Conservation (phyloP, 2,888 invertebrate species). For the Eremobia ochroleuca region DNA sequence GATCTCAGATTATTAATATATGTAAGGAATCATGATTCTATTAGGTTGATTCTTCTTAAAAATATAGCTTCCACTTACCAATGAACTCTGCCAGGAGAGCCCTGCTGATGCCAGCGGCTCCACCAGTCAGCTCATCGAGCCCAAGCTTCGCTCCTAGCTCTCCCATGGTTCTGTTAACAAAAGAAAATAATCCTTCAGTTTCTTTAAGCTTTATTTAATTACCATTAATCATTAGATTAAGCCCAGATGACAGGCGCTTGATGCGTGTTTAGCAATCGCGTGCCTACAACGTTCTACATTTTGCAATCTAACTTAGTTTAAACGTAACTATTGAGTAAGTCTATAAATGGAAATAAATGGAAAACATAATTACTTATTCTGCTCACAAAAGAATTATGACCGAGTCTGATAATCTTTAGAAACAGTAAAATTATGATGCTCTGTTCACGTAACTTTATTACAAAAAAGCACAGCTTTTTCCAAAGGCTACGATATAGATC, state of each 20-base stretch:
- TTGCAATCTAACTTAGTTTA: slow-evolving; percentile 44
- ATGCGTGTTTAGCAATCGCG: slow-evolving; percentile 43
- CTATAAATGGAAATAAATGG: slow-evolving; percentile 54
- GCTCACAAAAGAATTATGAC: slow-evolving; percentile 31
- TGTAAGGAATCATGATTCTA: background rate
- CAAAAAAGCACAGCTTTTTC: slow-evolving; percentile 40
- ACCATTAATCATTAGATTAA: slow-evolving; percentile 12
- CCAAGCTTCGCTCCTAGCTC: slow-evolving; percentile 93
- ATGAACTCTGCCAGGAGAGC: slow-evolving; percentile 96
- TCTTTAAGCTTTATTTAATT: slow-evolving; percentile 6
- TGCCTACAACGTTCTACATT: slow-evolving; percentile 44
- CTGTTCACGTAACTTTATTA: slow-evolving; percentile 20
- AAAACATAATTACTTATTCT: slow-evolving; percentile 50
- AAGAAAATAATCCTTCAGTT: slow-evolving; percentile 16
- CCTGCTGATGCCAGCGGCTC: slow-evolving; percentile 94
- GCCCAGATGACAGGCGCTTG: slow-evolving; percentile 31
- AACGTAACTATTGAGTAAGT: slow-evolving; percentile 30
- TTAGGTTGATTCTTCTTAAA: background rate
- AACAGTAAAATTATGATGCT: slow-evolving; percentile 27
- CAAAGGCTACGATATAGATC: slow-evolving; percentile 41
- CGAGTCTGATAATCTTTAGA: slow-evolving; percentile 32
- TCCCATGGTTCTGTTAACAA: slow-evolving; percentile 87
- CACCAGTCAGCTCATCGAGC: slow-evolving; percentile 93
- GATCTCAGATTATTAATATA: slow-evolving; percentile 3
- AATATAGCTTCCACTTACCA: slow-evolving; percentile 83